phyloP scores from a whole-genome alignment of 2,113 vertebrate genomes.

The Stigmatopora argus region DNA sequence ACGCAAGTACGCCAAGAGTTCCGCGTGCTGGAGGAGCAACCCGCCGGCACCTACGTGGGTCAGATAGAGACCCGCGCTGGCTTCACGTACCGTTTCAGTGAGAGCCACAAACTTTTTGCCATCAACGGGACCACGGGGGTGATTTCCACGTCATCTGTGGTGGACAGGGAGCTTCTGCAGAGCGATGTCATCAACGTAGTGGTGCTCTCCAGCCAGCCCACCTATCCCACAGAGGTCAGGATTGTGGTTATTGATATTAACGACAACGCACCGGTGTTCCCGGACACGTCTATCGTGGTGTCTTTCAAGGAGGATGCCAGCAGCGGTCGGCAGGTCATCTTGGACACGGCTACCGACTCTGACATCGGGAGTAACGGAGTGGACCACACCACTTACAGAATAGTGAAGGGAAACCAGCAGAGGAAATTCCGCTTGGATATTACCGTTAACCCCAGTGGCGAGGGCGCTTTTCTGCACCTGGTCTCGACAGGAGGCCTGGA shows the following conservation, averaged over 20 bases:
- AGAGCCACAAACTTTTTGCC: conserved; percentile 86
- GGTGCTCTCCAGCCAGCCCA: conserved; percentile 94
- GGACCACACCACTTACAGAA: conserved; percentile 90
- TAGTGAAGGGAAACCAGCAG: conserved; percentile 86
- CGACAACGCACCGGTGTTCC: conserved; percentile 92
- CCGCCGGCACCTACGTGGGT: conserved; percentile 86
- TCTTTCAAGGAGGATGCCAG: conserved; percentile 95
- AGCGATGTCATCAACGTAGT: conserved; percentile 91
- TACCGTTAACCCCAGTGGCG: conserved; percentile 95
- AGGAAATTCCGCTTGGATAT: conserved; percentile 89
- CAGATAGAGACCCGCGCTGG: conserved; percentile 84
- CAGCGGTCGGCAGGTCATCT: conserved; percentile 91
- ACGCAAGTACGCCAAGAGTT: conserved; percentile 90
- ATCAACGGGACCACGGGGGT: conserved; percentile 87
- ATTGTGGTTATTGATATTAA: conserved; percentile 92
- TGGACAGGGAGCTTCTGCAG: conserved; percentile 86
- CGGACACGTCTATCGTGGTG: conserved; percentile 87
- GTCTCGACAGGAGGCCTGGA: conserved; percentile 90
- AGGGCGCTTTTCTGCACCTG: conserved; percentile 94
- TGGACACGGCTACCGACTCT: conserved; percentile 91
- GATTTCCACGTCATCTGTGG: conserved; percentile 83
- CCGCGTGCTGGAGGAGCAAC: conserved; percentile 88
- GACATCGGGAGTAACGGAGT: conserved; percentile 92
- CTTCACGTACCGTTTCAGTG: conserved; percentile 95
- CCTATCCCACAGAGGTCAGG: conserved; percentile 93